Evolutionary conservation across 2,797 vertebrate species (phyloP).

Genomic region (Aratinga solstitialis): DNA sequence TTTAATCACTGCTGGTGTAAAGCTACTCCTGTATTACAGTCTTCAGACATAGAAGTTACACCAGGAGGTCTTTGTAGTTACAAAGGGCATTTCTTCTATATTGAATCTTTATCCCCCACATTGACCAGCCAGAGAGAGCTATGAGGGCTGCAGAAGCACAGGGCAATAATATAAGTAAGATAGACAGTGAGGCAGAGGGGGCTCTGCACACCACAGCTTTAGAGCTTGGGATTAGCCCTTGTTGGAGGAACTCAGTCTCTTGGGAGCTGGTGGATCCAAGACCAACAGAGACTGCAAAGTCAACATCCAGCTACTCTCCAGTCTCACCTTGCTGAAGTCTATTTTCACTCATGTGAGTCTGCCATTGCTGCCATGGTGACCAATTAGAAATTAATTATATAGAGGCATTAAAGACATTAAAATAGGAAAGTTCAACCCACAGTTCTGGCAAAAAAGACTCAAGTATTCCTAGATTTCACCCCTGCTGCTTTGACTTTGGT

Average conservation of each 20-base stretch:
- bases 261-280: background rate
- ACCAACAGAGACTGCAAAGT: background rate
- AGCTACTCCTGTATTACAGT: background rate
- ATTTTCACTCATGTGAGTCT: constrained; percentile 34
- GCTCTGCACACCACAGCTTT: background rate
- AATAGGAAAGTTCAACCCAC: constrained; percentile 1
- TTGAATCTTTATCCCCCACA: background rate
- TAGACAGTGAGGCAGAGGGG: background rate
- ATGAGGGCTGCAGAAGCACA: background rate
- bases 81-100: background rate
- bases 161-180: background rate
- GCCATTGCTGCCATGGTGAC: constrained; percentile 45
- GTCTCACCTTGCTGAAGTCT: background rate
- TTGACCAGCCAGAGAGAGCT: background rate
- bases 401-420: constrained; percentile 6
- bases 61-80: background rate
- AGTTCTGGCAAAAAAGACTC: background rate
- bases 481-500: background rate
- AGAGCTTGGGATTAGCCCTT: background rate
- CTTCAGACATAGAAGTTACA: background rate
- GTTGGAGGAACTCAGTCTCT: background rate
- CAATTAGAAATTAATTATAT: constrained; percentile 9
- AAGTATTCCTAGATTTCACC: background rate
- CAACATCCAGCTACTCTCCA: background rate
- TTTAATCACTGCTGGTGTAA: background rate